These are phyloP conservation scores for Rousettus leschenaultii DNA, from an alignment of 2,113 vertebrate genomes.

Conservation along the genomic window DNA sequence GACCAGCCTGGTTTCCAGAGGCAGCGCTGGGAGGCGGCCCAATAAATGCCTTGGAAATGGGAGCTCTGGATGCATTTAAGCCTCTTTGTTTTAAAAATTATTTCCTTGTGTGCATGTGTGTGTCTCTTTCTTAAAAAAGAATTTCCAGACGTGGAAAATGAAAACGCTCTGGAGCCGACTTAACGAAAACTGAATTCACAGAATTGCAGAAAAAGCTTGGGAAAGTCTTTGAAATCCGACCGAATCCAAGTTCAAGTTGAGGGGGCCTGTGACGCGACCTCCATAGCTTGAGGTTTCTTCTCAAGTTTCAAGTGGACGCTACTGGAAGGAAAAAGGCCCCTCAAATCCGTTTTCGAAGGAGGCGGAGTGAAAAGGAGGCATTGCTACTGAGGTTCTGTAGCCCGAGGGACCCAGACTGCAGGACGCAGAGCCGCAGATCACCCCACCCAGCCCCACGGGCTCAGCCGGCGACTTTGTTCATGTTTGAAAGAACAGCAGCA, in stretches of 20 bases:
- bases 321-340: not conserved
- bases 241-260: not conserved
- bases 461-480: not conserved
- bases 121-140: slow-evolving; percentile 47
- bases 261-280: fast-evolving
- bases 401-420: not conserved
- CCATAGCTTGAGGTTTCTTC: not conserved
- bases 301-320: not conserved
- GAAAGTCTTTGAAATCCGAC: not conserved
- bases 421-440: not conserved
- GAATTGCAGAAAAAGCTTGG: not conserved
- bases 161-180: slow-evolving; percentile 12
- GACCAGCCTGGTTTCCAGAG: not conserved
- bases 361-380: not conserved
- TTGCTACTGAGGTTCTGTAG: not conserved
- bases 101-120: slow-evolving; percentile 62
- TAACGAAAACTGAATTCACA: slow-evolving; percentile 30
- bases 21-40: not conserved
- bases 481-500: not conserved
- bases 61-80: slow-evolving; percentile 41
- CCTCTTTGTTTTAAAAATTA: slow-evolving; percentile 54
- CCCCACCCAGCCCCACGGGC: not conserved
- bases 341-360: not conserved
- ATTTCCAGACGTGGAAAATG: slow-evolving; percentile 63
- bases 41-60: slow-evolving; percentile 29